Evolutionary conservation across 2,888 invertebrate genomes (phyloP), one percentile per base, ranked within the genome.

Genomic region (Idaea straminata): DNA sequence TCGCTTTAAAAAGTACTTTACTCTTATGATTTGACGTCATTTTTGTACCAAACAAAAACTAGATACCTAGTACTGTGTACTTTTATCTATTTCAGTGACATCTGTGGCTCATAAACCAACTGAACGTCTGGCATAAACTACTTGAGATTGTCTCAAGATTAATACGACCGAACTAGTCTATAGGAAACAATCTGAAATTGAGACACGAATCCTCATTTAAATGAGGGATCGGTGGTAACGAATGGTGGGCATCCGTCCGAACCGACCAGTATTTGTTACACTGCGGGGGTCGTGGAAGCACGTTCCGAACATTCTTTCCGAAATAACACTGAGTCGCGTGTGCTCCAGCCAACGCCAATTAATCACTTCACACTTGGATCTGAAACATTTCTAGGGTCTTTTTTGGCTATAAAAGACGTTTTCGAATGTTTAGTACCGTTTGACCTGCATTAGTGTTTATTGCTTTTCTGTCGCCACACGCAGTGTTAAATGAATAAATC

Each of bases 271-370:
- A 87, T 89, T 88, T 87, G 88, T 88, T 83, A 86, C 84, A 80
- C 83, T 78, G 79, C 80, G 86, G 89, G 89, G 89, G 88, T 88
- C 90, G 87, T 84, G 83, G 88, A 86, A 88, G 89, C 90, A 90
- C 90, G 90, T 89, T 89, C 89, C 80, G 74, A 73, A 80, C 90
- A 90, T 91, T 91, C 89, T 87, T 91, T 88, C 85, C 85, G 75
- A 89, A 89, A 89, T 88, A 89, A 87, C 88, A 84, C 84, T 84
- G 87, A 82, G 83, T 84, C 83, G 83, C 85, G 85, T 88, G 84
- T 86, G 87, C 83, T 83, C 78, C 78, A 77, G 73, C 79, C 81
- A 79, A 77, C 78, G 76, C 66, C 84, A 84, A 91, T 91, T 89
- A 89, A 91, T 91, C 89, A 87, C 88, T 84, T 88, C 87, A 88